Evolutionary conservation across 2,888 invertebrate species (phyloP), one percentile per base, ranked within the genome.

Genomic region (Gari tellinella): DNA sequence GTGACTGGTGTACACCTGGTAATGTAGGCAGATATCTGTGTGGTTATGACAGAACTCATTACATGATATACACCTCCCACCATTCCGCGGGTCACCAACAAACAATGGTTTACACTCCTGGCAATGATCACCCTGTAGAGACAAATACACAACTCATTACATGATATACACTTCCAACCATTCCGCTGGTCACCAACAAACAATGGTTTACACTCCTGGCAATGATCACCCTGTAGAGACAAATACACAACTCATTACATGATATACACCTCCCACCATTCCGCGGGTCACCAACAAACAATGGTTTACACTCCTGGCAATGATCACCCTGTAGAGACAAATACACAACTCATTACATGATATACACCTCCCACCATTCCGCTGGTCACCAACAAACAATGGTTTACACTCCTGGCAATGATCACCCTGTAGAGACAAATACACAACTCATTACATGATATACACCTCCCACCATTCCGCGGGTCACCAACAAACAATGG

Each of bases 401-500:
- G 96, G 96, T 90, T 96, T 95, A 91, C 99, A 99, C 90, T 96
- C 95, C 88, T 97, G 96, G 89, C 98, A 98, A 91, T 96, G 96
- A n/a, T 94, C 94, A 5, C 97, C 98, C 95, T 95, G 90, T 23
- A 96, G 92, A 98, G 98, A 0, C 96, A 96, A 92, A 98, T 95
- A 88, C 98, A 98, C 92, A 96, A 97, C 76, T 96, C 95, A 1
- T 94, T 93, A 89, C 99, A 99, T 0, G 97, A 96, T 45, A 96
- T 94, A 89, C 99, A 99, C 79, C 95, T 95, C 0, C 95, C 96
- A 88, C 96, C 95, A 37, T 95, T 55, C 19, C 56, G 57, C 0
- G 98, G 97, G 92, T 98, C 96, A 10, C 98, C 98, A 26, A 99
- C 98, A 92, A 95, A 98, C 65, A 97, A 93, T 0, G 96, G 96